Percentiles rank a stretch among this genome's conserved stretches.
Conservation (phyloP, 2,888 invertebrate species). For the Diabrotica balteata region DNA sequence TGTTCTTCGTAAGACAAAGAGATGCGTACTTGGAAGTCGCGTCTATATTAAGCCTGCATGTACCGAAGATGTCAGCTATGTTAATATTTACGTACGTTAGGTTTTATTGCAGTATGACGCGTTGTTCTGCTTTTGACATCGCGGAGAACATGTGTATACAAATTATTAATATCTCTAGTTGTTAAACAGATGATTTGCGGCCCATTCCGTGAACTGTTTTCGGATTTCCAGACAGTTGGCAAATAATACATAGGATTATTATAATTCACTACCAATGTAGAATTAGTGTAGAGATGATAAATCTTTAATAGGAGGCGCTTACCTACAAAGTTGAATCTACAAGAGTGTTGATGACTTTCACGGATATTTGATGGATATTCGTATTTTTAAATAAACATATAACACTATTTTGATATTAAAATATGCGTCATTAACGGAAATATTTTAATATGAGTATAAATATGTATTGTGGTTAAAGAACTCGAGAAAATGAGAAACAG, state of each 20-base stretch:
- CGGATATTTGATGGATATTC: no score
- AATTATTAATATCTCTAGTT: conserved; percentile 39
- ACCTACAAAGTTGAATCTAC: no score
- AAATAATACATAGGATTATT: not conserved
- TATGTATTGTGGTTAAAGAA: no score
- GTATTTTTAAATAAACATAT: no score
- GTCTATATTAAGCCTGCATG: conserved; percentile 23
- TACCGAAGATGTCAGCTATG: conserved; percentile 30
- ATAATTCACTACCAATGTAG: no score
- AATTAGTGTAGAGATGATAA: no score
- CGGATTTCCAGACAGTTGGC: conserved; percentile 3
- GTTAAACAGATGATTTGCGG: conserved; percentile 39
- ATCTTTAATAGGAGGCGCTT: no score
- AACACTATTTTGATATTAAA: no score
- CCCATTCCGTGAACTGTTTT: conserved; percentile 15
- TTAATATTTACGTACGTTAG: conserved; percentile 35
- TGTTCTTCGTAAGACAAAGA: conserved; percentile 23
- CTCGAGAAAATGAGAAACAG: no score
- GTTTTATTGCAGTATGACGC: conserved; percentile 35
- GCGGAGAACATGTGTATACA: conserved; percentile 34
- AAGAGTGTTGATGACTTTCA: no score
- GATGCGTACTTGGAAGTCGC: conserved; percentile 16
- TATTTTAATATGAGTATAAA: no score
- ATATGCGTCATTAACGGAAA: no score
- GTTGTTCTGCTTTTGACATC: conserved; percentile 31